Conservation (phyloP, 2,797 vertebrate genomes). For the Pseudopleuronectes americanus region DNA sequence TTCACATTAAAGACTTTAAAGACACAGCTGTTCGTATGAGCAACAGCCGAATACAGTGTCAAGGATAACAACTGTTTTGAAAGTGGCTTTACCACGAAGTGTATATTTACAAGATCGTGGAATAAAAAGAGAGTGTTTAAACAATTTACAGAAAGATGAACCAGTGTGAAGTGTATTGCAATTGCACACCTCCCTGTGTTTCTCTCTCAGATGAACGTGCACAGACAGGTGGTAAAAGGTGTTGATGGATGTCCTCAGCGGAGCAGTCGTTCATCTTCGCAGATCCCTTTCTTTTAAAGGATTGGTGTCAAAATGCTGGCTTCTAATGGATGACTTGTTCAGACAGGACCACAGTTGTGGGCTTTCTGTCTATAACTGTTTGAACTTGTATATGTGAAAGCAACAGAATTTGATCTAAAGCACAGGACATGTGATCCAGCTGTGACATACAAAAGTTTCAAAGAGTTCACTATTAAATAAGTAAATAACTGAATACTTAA, state of each 20-base stretch:
- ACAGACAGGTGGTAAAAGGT: conserved; percentile 74
- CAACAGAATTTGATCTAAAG: not conserved
- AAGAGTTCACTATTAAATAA: not conserved
- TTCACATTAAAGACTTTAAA: not conserved
- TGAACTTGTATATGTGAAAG: conserved; percentile 20
- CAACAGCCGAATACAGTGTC: conserved; percentile 3
- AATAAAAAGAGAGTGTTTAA: conserved; percentile 15
- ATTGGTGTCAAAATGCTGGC: conserved; percentile 74
- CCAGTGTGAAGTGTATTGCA: conserved; percentile 27
- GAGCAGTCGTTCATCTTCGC: conserved; percentile 73
- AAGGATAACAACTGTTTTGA: conserved; percentile 41
- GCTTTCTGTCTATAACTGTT: conserved; percentile 34
- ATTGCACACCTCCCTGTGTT: conserved; percentile 32
- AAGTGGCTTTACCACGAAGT: conserved; percentile 17
- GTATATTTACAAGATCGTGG: not conserved
- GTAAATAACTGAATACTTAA: not conserved
- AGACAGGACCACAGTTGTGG: conserved; percentile 68
- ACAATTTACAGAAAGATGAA: conserved; percentile 16
- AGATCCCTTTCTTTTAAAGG: conserved; percentile 75
- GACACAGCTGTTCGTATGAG: not conserved
- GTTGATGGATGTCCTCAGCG: conserved; percentile 79
- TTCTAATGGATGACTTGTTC: conserved; percentile 76
- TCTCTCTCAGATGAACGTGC: conserved; percentile 57
- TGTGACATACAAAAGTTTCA: not conserved
- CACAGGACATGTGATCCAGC: too few relatives aligned